Conservation (phyloP, 2,888 invertebrate species). For the Stictocephala bisonia region DNA sequence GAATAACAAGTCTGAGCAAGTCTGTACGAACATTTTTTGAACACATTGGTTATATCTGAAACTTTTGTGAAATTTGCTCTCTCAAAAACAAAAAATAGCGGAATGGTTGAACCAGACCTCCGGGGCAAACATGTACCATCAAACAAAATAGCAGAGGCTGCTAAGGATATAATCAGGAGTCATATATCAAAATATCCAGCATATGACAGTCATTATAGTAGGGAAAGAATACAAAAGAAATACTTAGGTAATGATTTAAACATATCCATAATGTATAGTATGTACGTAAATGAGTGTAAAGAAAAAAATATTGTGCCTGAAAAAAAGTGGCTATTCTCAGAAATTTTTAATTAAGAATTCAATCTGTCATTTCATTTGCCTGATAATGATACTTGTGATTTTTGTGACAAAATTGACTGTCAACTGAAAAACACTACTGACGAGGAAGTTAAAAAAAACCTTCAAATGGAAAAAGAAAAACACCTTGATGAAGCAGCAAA, state of each 20-base stretch:
- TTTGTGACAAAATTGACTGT: slow-evolving; percentile 9
- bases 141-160: slow-evolving; percentile 13
- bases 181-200: too few species aligned
- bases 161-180: slow-evolving; percentile 6
- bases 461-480: slow-evolving; percentile 1
- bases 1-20: slow-evolving; percentile 13
- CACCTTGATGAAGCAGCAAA: slow-evolving; percentile 10
- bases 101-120: slow-evolving; percentile 13
- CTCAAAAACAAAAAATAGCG: slow-evolving; percentile 9
- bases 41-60: too few species aligned
- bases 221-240: slow-evolving; percentile 3
- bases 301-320: slow-evolving; percentile 13
- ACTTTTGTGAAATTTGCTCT: slow-evolving; percentile 13
- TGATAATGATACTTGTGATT: slow-evolving; percentile 8
- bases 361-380: slow-evolving; percentile 10
- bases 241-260: slow-evolving; percentile 13
- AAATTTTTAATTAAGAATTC: slow-evolving; percentile 5
- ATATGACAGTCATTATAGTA: neutral
- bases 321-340: slow-evolving; percentile 4
- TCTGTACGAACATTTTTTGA: neutral
- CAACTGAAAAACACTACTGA: slow-evolving; percentile 13
- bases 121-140: slow-evolving; percentile 10
- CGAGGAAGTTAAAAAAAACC: slow-evolving; percentile 9
- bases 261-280: slow-evolving; percentile 10
- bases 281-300: slow-evolving; percentile 13